These are phyloP conservation scores for Bovichtus variegatus DNA, from an alignment of 2,797 vertebrate species.

Conservation along the genomic window DNA sequence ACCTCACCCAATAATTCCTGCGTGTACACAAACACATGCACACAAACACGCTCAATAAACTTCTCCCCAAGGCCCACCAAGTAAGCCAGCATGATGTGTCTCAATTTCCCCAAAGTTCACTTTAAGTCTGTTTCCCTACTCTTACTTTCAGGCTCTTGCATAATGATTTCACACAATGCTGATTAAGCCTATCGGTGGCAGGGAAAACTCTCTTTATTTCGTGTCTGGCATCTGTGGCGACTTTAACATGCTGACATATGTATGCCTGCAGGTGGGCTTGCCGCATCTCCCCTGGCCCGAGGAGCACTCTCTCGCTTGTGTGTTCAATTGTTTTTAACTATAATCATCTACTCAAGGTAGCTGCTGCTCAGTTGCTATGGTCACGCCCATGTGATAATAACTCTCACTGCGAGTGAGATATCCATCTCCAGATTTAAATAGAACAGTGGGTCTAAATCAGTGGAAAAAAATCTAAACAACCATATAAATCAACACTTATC, in stretches of 20 bases:
- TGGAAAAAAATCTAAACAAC: too few species aligned
- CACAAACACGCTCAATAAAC: slow-evolving; percentile 12
- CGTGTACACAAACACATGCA: background rate
- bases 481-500: too few species aligned
- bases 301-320: background rate
- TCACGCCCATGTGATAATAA: too few species aligned
- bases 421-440: too few species aligned
- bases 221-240: background rate
- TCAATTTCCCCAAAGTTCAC: slow-evolving; percentile 40
- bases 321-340: too few species aligned
- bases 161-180: background rate
- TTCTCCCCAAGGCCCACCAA: slow-evolving; percentile 17
- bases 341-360: background rate
- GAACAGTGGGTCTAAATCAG: too few species aligned
- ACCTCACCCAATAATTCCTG: slow-evolving; percentile 18
- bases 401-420: too few species aligned
- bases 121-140: slow-evolving; percentile 3
- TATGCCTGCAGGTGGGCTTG: background rate
- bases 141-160: too few species aligned
- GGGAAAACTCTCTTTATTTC: background rate
- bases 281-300: background rate
- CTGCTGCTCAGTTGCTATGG: background rate
- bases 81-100: slow-evolving; percentile 22
- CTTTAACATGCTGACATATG: background rate
- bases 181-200: background rate